Evolutionary conservation across 2,888 invertebrate species (phyloP), one percentile per base, ranked within the genome.

Genomic region (Chloroclysta siterata): DNA sequence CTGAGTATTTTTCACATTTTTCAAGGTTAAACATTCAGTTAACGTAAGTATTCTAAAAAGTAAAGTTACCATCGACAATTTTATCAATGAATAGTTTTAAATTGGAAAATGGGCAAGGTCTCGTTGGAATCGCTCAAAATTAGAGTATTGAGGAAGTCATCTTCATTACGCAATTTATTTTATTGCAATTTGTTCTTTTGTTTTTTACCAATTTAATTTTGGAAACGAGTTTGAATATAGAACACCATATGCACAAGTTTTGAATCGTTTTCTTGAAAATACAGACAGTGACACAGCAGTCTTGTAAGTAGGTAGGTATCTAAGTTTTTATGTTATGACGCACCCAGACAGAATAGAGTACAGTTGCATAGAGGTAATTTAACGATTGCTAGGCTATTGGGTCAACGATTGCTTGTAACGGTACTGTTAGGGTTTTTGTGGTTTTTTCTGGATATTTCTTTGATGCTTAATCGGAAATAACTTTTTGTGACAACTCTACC

Each of bases 71-170:
- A 58, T 51, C 46, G n/a, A 47, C 63, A 62, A 71, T 69, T 71
- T 61, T 60, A 60, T 65, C 62, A 67, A 66, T 66, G 61, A 71
- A 69, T 67, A 66, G 66, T 72, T 71, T 67, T 72, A 61, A 71
- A 72, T 72, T 72, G 68, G 65, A 65, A 72, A 72, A 69, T 71
- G 58, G 64, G 58, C 56, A 67, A 67, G 57, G 69, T 69, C 57
- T 53, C 60, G 48, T 39, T 63, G 52, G 61, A 66, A 69, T 68
- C 54, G 61, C 36, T 59, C 56, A 29, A 65, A 66, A 66, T 68
- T 58, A 65, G 65, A 63, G 65, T 68, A 68, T 66, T 68, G 55
- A 66, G 71, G 71, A 71, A 69, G 69, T 69, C 56, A 69, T 69
- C 60, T 63, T 63, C 29, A 58, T 67, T 67, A 60, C 33, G 59